These are phyloP conservation scores for Triplophysa rosa DNA, from an alignment of 2,113 vertebrate species.

Conservation along the genomic window DNA sequence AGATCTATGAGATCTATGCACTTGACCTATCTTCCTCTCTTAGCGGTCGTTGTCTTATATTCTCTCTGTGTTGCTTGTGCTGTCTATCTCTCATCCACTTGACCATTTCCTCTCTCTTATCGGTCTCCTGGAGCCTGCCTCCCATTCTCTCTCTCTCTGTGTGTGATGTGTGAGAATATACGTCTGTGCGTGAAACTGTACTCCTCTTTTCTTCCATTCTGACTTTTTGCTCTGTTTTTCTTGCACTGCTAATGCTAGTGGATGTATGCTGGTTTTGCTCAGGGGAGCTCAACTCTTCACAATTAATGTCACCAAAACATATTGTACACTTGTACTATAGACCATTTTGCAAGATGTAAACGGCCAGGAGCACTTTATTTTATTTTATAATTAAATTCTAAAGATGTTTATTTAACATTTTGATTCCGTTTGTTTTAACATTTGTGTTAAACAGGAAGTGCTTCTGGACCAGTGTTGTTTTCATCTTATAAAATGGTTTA, in stretches of 20 bases:
- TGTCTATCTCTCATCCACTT: slow-evolving; percentile 37
- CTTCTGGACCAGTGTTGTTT: too few relatives aligned
- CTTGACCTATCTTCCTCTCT: slow-evolving; percentile 30
- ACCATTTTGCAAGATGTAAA: background rate
- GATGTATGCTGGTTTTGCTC: slow-evolving; percentile 71
- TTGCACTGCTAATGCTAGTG: slow-evolving; percentile 67
- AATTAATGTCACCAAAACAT: background rate
- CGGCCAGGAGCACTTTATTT: too few relatives aligned
- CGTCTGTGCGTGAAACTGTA: slow-evolving; percentile 46
- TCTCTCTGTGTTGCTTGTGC: slow-evolving; percentile 35
- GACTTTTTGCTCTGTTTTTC: slow-evolving; percentile 56
- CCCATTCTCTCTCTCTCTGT: slow-evolving; percentile 21
- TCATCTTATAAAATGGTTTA: too few relatives aligned
- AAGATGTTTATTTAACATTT: too few relatives aligned
- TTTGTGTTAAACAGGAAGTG: too few relatives aligned
- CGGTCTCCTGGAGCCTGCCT: background rate
- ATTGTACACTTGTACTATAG: background rate
- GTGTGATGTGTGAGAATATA: slow-evolving; percentile 33
- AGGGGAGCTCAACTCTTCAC: slow-evolving; percentile 74
- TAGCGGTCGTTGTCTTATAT: slow-evolving; percentile 5
- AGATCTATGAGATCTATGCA: slow-evolving; percentile 31
- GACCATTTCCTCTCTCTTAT: slow-evolving; percentile 33
- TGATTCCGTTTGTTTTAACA: too few relatives aligned
- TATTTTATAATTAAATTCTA: too few relatives aligned
- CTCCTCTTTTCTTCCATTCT: slow-evolving; percentile 51